Evolutionary conservation across 1,140 invertebrate species (phyloP).

Genomic region (Rhynchophorus ferrugineus): DNA sequence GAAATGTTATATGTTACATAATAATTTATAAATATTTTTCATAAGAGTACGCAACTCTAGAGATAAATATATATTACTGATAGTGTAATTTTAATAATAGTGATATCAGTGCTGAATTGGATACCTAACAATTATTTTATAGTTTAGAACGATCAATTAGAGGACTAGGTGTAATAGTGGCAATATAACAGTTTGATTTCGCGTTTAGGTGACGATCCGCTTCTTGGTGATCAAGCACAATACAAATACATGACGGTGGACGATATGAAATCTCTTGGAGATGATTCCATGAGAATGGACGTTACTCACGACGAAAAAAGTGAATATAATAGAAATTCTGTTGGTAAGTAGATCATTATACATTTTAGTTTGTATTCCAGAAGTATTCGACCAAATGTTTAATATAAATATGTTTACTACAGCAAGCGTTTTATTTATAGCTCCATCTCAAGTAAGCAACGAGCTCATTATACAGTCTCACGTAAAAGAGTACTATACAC

Average conservation of each 20-base stretch:
- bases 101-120: too few relatives aligned
- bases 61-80: too few relatives aligned
- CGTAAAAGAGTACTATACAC: constrained; percentile 41
- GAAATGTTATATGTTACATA: too few relatives aligned
- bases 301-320: constrained; percentile 60
- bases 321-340: constrained; percentile 40
- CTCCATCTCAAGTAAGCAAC: constrained; percentile 42
- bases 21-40: too few relatives aligned
- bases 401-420: too few relatives aligned
- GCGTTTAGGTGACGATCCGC: constrained; percentile 68
- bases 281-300: constrained; percentile 69
- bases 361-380: constrained; percentile 1
- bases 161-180: too few relatives aligned
- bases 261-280: constrained; percentile 73
- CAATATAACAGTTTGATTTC: too few relatives aligned
- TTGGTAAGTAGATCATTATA: constrained; percentile 31
- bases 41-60: too few relatives aligned
- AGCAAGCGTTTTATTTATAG: constrained; percentile 34
- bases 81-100: too few relatives aligned
- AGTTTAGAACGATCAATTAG: too few relatives aligned
- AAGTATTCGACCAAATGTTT: background rate
- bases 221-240: constrained; percentile 71
- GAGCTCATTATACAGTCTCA: constrained; percentile 45
- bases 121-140: too few relatives aligned
- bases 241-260: constrained; percentile 82